phyloP scores from a whole-genome alignment of 2,113 vertebrate genomes.

The Otus sunia region DNA sequence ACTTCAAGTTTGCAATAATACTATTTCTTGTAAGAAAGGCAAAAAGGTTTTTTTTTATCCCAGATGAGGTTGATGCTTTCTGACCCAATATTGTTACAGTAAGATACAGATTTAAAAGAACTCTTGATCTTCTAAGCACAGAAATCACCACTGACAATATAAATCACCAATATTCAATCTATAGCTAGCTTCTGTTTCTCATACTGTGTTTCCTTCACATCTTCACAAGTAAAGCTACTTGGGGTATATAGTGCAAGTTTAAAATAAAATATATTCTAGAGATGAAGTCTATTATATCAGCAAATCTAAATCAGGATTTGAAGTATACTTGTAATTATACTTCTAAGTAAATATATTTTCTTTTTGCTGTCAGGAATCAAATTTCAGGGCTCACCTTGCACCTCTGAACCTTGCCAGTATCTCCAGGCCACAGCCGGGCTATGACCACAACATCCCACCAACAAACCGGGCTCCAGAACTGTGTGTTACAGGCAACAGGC shows the following conservation, averaged over 20 bases:
- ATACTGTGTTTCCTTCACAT: background rate
- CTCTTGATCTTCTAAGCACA: background rate
- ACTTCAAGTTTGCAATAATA: conserved; percentile 60
- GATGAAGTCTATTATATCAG: background rate
- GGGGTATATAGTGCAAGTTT: background rate
- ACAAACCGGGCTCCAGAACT: background rate
- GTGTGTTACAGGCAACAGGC: background rate
- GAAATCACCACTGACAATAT: background rate
- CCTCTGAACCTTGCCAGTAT: background rate
- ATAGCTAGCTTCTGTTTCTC: background rate
- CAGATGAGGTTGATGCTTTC: conserved; percentile 47
- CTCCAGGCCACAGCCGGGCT: background rate
- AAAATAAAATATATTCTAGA: background rate
- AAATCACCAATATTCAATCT: conserved; percentile 23
- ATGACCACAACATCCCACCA: background rate
- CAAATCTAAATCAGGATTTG: background rate
- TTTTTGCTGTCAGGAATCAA: background rate
- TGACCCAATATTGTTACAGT: conserved; percentile 63
- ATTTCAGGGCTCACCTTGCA: background rate
- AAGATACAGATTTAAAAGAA: conserved; percentile 48
- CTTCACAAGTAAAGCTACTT: background rate
- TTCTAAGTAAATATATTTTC: background rate
- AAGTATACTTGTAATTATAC: background rate
- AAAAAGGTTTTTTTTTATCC: background rate
- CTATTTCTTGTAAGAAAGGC: conserved; percentile 65